Evolutionary conservation across 2,888 invertebrate genomes (phyloP).

Genomic region (Drosophila subquinaria): DNA sequence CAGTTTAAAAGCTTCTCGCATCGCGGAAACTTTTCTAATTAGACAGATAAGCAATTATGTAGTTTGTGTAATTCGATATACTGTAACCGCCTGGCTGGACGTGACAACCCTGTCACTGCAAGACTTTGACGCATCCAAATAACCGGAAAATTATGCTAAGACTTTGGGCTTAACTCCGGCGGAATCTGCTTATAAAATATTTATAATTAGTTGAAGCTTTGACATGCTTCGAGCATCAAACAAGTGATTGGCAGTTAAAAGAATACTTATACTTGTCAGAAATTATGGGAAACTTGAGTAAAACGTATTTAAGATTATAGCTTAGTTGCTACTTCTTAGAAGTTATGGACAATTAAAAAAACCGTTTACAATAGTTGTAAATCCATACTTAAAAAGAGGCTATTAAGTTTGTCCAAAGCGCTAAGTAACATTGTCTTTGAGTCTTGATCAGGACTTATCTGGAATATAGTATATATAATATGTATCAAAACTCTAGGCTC

Average conservation of each 20-base stretch:
- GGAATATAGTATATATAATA: too few relatives aligned
- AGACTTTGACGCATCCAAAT: conserved; percentile 35
- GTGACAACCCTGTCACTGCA: conserved; percentile 40
- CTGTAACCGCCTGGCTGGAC: conserved; percentile 34
- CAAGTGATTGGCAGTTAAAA: conserved; percentile 47
- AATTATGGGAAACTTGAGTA: neutral
- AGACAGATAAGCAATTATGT: conserved; percentile 83
- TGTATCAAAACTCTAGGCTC: too few relatives aligned
- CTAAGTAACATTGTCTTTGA: too few relatives aligned
- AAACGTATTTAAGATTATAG: neutral
- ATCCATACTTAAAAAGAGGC: too few relatives aligned
- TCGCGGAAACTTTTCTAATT: conserved; percentile 78
- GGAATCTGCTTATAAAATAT: conserved; percentile 53
- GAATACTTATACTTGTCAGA: neutral
- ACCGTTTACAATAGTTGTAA: too few relatives aligned
- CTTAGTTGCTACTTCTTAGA: neutral
- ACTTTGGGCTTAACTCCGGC: conserved; percentile 14
- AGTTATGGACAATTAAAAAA: too few relatives aligned
- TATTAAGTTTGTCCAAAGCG: too few relatives aligned
- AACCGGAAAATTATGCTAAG: conserved; percentile 45
- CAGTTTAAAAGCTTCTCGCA: conserved; percentile 20
- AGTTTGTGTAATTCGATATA: conserved; percentile 75
- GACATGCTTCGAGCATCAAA: conserved; percentile 34
- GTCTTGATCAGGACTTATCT: too few relatives aligned
- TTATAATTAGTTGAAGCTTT: conserved; percentile 64